Evolutionary conservation across 2,113 vertebrate genomes (phyloP), one percentile per base, ranked within the genome.

Genomic region (Cyphomyrus plagiostoma): DNA sequence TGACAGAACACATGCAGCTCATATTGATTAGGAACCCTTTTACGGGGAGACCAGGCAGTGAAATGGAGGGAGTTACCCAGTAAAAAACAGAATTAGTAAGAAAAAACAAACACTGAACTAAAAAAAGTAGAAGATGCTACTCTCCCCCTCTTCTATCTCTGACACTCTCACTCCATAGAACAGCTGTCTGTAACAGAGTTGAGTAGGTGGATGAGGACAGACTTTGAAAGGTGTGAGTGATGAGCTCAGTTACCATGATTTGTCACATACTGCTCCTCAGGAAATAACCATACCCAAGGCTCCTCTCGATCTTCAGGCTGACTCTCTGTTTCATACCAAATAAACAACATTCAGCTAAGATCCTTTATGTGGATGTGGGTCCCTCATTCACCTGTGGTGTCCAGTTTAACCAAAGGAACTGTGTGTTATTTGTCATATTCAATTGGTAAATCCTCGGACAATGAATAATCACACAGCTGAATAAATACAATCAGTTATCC

Each of bases 181-280:
- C 35, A 80, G 3, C 17, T 80, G 9, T 21, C 77, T 46, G 77
- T 92, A 92, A 92, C 92, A 90, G 91, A 92, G 89, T 92, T 92
- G 92, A 94, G 92, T 92, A 91, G 94, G 92, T 94, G 93, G 93
- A 94, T 95, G 94, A 93, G 90, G 90, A 88, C 3, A 42, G 49
- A 56, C 26, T 42, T 89, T 50, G 7, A 52, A 80, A 90, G 90
- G 90, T 91, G 91, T 90, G 90, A 92, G 84, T 0, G 90, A 92
- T 90, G 89, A 91, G 88, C 90, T 91, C 45, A 88, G 84, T 88
- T 89, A 26, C 88, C 50, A 92, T 91, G 89, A 94, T 90, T 93
- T 91, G 92, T 94, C 91, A 93, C 94, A 91, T 93, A 92, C 48
- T 70, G 89, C 39, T 91, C 87, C 89, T 88, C 88, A 56, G 91